phyloP scores from a whole-genome alignment of 2,113 vertebrate genomes.

The Chamaea fasciata region DNA sequence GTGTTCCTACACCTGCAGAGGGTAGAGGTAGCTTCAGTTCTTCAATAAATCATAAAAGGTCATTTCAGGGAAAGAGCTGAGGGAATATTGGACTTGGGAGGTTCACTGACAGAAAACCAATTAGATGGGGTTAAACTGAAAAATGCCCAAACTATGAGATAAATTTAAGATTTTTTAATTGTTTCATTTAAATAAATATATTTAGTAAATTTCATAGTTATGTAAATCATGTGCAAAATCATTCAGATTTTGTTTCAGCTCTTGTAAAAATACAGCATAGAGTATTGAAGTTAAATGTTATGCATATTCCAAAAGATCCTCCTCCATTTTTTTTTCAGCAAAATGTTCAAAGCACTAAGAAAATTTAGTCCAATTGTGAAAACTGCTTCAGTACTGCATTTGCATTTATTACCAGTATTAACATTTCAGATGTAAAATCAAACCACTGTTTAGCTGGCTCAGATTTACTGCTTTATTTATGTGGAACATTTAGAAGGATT shows the following conservation, averaged over 20 bases:
- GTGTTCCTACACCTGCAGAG: background rate
- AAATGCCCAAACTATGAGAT: background rate
- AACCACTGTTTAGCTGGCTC: background rate
- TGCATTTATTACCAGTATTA: background rate
- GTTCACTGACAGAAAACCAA: background rate
- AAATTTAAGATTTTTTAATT: background rate
- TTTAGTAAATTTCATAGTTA: background rate
- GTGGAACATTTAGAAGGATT: background rate
- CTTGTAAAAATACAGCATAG: background rate
- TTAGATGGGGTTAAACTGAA: background rate
- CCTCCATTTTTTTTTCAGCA: background rate
- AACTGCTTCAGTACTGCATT: background rate
- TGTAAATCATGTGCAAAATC: background rate
- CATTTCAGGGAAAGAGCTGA: background rate
- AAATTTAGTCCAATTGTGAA: background rate
- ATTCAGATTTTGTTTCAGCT: background rate
- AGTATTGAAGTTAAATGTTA: background rate
- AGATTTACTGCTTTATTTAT: background rate
- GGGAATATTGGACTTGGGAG: background rate
- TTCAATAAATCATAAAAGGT: background rate
- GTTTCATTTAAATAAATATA: background rate
- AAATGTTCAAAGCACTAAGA: background rate
- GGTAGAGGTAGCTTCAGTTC: background rate
- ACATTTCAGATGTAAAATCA: background rate
- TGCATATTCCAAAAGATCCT: background rate